Percentiles rank a stretch among this genome's conserved stretches.
Conservation (phyloP, 2,113 vertebrate genomes). For the Oryzias curvinotus region DNA sequence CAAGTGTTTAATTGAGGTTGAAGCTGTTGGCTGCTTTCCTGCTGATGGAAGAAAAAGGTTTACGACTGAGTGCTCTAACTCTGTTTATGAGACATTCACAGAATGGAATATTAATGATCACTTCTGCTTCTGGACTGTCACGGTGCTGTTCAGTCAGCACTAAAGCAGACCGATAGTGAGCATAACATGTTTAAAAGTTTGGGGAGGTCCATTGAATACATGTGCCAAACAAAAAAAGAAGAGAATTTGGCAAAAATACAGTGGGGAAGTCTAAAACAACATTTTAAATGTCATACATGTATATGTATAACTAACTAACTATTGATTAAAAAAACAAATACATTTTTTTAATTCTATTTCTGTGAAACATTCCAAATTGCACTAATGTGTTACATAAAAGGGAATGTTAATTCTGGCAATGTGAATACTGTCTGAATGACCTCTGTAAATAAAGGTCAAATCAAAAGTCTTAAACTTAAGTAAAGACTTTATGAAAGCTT, state of each 20-base stretch:
- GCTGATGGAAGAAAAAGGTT: constrained; percentile 48
- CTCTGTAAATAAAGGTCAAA: constrained; percentile 62
- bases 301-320: too few species aligned
- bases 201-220: constrained; percentile 33
- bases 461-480: too few species aligned
- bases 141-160: background rate
- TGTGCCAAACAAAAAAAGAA: constrained; percentile 52
- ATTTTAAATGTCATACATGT: too few species aligned
- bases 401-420: background rate
- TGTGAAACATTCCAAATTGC: too few species aligned
- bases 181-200: constrained; percentile 38
- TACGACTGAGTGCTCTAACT: constrained; percentile 24
- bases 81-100: constrained; percentile 10
- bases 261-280: too few species aligned
- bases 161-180: constrained; percentile 38
- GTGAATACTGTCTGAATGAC: constrained; percentile 20
- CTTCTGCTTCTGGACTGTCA: constrained; percentile 46
- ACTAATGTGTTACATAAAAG: background rate
- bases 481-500: too few species aligned
- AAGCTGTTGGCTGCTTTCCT: constrained; percentile 39
- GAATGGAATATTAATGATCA: constrained; percentile 40
- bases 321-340: too few species aligned
- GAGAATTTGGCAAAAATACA: background rate
- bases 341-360: too few species aligned
- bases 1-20: constrained; percentile 35